Base-by-base conservation (phyloP, 2,888 invertebrate species). In the Epinotia brunnichana region DNA sequence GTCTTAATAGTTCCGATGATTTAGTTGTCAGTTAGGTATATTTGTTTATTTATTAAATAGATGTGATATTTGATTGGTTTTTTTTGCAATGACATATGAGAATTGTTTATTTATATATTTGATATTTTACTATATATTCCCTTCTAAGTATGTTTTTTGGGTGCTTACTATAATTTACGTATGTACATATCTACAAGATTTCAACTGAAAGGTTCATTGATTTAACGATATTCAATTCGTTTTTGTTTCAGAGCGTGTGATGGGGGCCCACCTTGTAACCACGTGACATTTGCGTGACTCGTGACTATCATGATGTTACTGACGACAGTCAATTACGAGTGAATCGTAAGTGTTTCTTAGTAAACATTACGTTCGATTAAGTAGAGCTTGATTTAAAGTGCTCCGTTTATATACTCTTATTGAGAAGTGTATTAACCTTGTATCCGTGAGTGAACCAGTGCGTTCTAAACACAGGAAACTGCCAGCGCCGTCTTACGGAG, bases 231-330 rank as follows among this genome's bases (percentile, higher is more conserved):
- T 53, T 11, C 13, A 57, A 59, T 59, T 3, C 39, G 39, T 70
- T 57, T 54, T 73, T 73, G 62, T 73, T 73, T 53, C 68, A 69
- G 72, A 56, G 41, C 35, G 48, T 44, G 62, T 39, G 62, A 57
- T 53, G 57, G 29, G n/a, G 41, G 51, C 29, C 29, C 24, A 79
- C 80, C 81, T 77, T 77, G 77, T 80, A 79, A 79, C 77, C 78
- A 75, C 78, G 80, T 87, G 88, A 85, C 88, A 88, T 88, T 88
- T 85, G 87, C 88, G 88, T 88, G 86, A 80, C 84, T 79, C 63
- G 71, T 74, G 70, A 74, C 81, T 79, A 81, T 81, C 82, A 81
- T 76, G 76, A 79, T 77, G 77, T 76, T 75, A 77, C 82, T 77
- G 81, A 84, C 83, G 79, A 78, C 80, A 83, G 81, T 82, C 84